Evolutionary conservation across 2,797 vertebrate genomes (phyloP).

Genomic region (Melanotaenia boesemani): DNA sequence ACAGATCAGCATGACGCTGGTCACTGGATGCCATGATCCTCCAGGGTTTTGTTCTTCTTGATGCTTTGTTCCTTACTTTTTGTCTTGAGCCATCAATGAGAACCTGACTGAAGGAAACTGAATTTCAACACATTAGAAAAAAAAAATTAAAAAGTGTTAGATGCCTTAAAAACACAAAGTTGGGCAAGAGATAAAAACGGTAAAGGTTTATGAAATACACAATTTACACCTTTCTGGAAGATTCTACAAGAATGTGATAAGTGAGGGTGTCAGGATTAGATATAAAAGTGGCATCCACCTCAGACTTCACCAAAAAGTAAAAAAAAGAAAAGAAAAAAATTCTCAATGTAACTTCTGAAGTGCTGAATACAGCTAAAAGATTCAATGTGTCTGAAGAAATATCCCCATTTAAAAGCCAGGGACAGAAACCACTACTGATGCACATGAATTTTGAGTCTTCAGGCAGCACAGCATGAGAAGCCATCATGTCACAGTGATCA

Average conservation of each 20-base stretch:
- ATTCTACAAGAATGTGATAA: not conserved
- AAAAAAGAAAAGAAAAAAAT: not conserved
- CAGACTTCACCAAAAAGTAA: not conserved
- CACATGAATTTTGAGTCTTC: not conserved
- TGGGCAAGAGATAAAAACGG: too few species aligned
- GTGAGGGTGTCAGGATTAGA: not conserved
- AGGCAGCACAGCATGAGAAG: not conserved
- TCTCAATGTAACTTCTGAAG: not conserved
- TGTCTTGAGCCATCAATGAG: not conserved
- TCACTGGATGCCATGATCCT: conserved; percentile 38
- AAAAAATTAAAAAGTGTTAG: too few species aligned
- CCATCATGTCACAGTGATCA: not conserved
- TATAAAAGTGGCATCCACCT: not conserved
- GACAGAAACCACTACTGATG: not conserved
- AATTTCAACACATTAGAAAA: too few species aligned
- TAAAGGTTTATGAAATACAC: too few species aligned
- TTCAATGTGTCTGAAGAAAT: not conserved
- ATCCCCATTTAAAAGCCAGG: not conserved
- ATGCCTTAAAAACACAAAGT: too few species aligned
- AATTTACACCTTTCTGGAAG: too few species aligned
- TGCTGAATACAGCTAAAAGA: not conserved
- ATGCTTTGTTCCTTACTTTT: conserved; percentile 11
- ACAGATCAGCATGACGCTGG: conserved; percentile 40
- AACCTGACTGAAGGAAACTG: not conserved
- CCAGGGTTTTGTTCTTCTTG: conserved; percentile 1